Evolutionary conservation across 2,797 vertebrate genomes (phyloP).

Genomic region (Bovichtus diacanthus): DNA sequence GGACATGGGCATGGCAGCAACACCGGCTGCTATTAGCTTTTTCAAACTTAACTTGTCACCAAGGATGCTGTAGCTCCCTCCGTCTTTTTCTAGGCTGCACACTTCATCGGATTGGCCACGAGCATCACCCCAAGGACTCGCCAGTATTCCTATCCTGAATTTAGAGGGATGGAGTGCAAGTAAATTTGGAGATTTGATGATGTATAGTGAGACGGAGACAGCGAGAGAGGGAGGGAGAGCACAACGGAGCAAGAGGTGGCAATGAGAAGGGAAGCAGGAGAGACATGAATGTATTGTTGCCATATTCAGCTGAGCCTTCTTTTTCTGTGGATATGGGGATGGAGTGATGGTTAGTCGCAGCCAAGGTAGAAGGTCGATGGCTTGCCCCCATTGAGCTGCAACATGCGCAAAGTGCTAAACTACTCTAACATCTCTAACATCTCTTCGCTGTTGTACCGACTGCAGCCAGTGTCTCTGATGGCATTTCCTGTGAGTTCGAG

Average conservation of each 20-base stretch:
- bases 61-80: slow-evolving; percentile 7
- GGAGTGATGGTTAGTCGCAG: slow-evolving; percentile 20
- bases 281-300: slow-evolving; percentile 15
- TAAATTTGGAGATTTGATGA: slow-evolving; percentile 11
- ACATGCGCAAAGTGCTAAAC: slow-evolving; percentile 35
- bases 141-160: slow-evolving; percentile 29
- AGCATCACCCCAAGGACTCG: slow-evolving; percentile 12
- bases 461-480: slow-evolving; percentile 40
- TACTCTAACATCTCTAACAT: slow-evolving; percentile 40
- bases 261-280: slow-evolving; percentile 20
- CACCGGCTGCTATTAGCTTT: slow-evolving; percentile 23
- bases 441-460: slow-evolving; percentile 31
- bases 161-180: slow-evolving; percentile 10
- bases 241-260: slow-evolving; percentile 14
- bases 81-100: slow-evolving; percentile 13
- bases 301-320: slow-evolving; percentile 49
- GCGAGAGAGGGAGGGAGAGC: not conserved
- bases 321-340: slow-evolving; percentile 24
- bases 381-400: slow-evolving; percentile 25
- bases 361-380: slow-evolving; percentile 37
- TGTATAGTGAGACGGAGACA: not conserved
- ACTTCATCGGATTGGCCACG: slow-evolving; percentile 30
- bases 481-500: slow-evolving; percentile 26
- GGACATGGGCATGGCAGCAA: slow-evolving; percentile 1
- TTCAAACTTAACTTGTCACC: slow-evolving; percentile 25